phyloP scores from a whole-genome alignment of 2,797 vertebrate genomes.

The Buphagus erythrorhynchus region DNA sequence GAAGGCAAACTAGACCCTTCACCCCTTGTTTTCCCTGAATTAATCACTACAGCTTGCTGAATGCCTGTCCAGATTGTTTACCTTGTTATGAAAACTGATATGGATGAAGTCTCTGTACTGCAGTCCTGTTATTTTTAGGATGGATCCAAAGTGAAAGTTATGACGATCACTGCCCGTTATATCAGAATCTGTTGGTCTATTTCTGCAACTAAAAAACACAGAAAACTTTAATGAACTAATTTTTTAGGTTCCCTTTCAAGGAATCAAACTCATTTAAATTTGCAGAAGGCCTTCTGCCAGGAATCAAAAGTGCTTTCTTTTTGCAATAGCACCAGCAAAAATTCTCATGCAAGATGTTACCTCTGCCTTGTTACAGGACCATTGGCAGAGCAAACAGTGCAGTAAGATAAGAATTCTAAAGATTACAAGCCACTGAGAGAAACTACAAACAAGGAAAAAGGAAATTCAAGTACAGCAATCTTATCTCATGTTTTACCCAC shows the following conservation, averaged over 20 bases:
- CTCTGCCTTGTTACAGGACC: background rate
- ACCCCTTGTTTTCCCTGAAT: background rate
- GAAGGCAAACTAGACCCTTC: background rate
- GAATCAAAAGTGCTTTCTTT: background rate
- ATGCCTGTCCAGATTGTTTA: conserved; percentile 47
- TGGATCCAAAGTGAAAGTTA: conserved; percentile 90
- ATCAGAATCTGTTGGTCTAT: conserved; percentile 79
- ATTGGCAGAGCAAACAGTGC: background rate
- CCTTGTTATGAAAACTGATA: conserved; percentile 96
- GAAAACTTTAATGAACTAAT: background rate
- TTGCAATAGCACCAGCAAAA: background rate
- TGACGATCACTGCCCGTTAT: conserved; percentile 86
- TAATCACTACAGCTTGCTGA: background rate
- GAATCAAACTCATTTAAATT: background rate
- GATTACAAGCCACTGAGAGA: background rate
- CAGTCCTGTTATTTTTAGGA: conserved; percentile 89
- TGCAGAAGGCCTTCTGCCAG: background rate
- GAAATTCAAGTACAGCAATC: background rate
- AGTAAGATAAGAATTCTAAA: background rate
- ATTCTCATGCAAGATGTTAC: background rate
- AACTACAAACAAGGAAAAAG: background rate
- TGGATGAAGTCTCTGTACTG: conserved; percentile 96
- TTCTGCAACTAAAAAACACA: conserved; percentile 81
- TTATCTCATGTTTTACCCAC: background rate
- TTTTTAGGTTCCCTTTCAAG: background rate